Percentiles rank a stretch among this genome's conserved stretches.
phyloP scores from a whole-genome alignment of 2,113 vertebrate genomes.

The Psammodynastes pulverulentus region DNA sequence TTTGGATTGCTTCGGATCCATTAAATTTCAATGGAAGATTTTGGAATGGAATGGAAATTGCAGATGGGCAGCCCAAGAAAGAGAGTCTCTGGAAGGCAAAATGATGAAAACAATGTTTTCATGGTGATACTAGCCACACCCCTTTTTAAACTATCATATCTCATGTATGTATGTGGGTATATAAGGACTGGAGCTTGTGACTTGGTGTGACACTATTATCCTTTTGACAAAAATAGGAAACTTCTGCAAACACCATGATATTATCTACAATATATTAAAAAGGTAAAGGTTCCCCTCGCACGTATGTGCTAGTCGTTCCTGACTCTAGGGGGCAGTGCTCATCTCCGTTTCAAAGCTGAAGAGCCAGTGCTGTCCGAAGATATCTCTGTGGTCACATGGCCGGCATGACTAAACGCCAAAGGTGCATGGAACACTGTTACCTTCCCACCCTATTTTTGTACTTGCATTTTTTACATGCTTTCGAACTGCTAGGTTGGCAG shows the following conservation, averaged over 20 bases:
- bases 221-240: background rate
- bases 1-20: background rate
- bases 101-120: background rate
- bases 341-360: no score
- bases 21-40: background rate
- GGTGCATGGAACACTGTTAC: no score
- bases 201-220: background rate
- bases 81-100: background rate
- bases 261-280: background rate
- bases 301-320: no score
- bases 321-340: no score
- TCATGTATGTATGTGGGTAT: background rate
- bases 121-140: background rate
- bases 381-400: no score
- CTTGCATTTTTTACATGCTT: no score
- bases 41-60: background rate
- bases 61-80: background rate
- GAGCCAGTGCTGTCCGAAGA: no score
- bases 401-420: no score
- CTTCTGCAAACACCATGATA: background rate
- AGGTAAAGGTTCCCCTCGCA: no score
- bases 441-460: no score
- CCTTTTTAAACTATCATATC: background rate
- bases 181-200: background rate
- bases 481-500: no score